Base-by-base conservation (phyloP, 2,797 vertebrate species). In the Falco cherrug region DNA sequence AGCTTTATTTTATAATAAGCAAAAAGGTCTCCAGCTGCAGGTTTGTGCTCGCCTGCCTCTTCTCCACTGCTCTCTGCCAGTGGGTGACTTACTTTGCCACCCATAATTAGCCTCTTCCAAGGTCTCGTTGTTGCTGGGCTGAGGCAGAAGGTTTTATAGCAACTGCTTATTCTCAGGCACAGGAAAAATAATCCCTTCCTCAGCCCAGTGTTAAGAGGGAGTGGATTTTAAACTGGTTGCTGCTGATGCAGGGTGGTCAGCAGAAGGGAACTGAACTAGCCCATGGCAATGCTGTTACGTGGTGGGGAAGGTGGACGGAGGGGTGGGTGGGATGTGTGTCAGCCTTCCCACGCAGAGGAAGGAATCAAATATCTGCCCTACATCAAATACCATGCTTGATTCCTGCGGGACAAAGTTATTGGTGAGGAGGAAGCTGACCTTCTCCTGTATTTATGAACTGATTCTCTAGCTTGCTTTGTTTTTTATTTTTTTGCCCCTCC, bases 361-460 rank as follows among this genome's bases (percentile, higher is more conserved):
- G 83, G 93, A 95, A 88, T 95, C 85, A 71, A 78, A 95, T 95
- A 48, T 61, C 94, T 96, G 85, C 83, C 76, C 69, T 68, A 8
- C 75, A 92, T 93, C 95, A 95, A 95, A 96, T 94, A 57, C 61
- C 91, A 54, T 0, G 45, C 79, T 78, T 16, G 1, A 41, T 7
- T 94, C 91, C 95, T 78, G 64, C 0, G 69, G 90, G 94, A 90
- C 63, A 1, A 4, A 89, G 87, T 84, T 94, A 93, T 86, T 84
- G 94, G 80, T 69, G 83, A 90, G 93, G 61, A 93, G 85, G 75
- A 91, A 91, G 88, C 83, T 97, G 95, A 97, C 95, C 91, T 96
- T 96, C 94, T 96, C 87, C 57, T 48, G 20, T 64, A 71, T 91
- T 96, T 95, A 95, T 94, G 90, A 96, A 79, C 60, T 75, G 83